A percentile compares a stretch with the other conserved stretches of the same genome.
These are phyloP conservation scores for Drosophila quadrilineata DNA, from an alignment of 1,140 invertebrate genomes.

Conservation along the genomic window DNA sequence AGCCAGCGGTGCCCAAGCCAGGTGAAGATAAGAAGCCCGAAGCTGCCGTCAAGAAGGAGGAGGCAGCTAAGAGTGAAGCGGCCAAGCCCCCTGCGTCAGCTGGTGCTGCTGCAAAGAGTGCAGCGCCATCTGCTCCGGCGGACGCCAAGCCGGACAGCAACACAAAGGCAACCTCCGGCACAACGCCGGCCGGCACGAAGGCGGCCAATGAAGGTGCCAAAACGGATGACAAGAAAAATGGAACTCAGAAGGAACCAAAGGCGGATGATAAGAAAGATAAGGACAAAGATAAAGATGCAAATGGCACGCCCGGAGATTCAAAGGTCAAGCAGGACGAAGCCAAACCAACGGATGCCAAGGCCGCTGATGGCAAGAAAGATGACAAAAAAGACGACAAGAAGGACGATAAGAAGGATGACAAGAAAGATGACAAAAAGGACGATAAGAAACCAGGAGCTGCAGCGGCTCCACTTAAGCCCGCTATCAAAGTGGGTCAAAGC, in stretches of 20 bases:
- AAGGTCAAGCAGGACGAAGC: conserved; percentile 8
- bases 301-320: conserved; percentile 31
- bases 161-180: conserved; percentile 21
- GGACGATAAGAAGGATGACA: conserved; percentile 38
- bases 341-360: conserved; percentile 40
- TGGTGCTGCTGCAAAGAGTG: conserved; percentile 54
- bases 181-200: conserved; percentile 37
- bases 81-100: conserved; percentile 44
- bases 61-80: conserved; percentile 55
- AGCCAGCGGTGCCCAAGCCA: conserved; percentile 64
- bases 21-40: conserved; percentile 62
- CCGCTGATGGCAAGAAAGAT: conserved; percentile 35
- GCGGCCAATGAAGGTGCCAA: conserved; percentile 58
- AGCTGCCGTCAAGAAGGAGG: conserved; percentile 70
- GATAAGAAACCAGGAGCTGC: conserved; percentile 61
- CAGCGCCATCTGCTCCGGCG: conserved; percentile 62
- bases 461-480: conserved; percentile 57
- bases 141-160: conserved; percentile 65
- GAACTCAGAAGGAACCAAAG: conserved; percentile 45
- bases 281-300: conserved; percentile 38
- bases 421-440: conserved; percentile 46
- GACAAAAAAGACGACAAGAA: conserved; percentile 38
- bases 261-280: conserved; percentile 44
- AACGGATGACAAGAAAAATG: conserved; percentile 64
- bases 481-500: conserved; percentile 76